Evolutionary conservation across 2,888 invertebrate genomes (phyloP), one percentile per base, ranked within the genome.

Genomic region (Sycophila texana): DNA sequence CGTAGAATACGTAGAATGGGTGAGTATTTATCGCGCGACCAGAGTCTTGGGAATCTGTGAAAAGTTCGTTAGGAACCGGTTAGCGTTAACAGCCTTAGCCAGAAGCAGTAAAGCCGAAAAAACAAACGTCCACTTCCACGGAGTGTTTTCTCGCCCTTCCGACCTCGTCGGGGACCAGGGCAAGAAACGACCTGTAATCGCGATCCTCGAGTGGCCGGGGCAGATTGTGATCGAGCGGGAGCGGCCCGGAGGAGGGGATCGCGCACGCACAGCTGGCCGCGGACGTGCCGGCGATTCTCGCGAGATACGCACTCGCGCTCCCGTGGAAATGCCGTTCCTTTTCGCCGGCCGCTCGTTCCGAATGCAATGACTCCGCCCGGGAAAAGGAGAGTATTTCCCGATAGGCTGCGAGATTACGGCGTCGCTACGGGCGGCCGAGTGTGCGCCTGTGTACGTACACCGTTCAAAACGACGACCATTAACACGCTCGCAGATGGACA

Each of bases 281-380:
- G 82, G 80, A 85, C 85, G 85, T 85, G 85, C 79, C 82, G 73
- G 81, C 77, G 85, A 85, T 85, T 78, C 57, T 74, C 63, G 65
- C 18, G 74, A 83, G 84, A 85, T 85, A 83, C 58, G 13, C 65
- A 4, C 26, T 12, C 13, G 22, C 68, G 16, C 12, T 22, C 47
- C 26, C n/a, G 57, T 58, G 51, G 74, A 67, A 73, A 73, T 63
- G 63, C 63, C 63, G 39, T 51, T 63, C 47, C 49, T 72, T 72
- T 60, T 18, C n/a, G 51, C 20, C 22, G 22, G 10, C n/a, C 14
- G 18, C 49, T 18, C 47, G 47, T 47, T 13, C 47, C 60, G 26
- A 26, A 22, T 14, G 60, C 26, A 22, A 12, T 13, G 14, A 10
- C 22, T 22, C 22, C 60, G 14, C 53, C 20, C 26, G 53, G 67